A percentile compares a stretch with the other conserved stretches of the same genome.
Evolutionary conservation across 92 coral and sea anemone species (phyloP).

Genomic region (Zoanthus gigantus): DNA sequence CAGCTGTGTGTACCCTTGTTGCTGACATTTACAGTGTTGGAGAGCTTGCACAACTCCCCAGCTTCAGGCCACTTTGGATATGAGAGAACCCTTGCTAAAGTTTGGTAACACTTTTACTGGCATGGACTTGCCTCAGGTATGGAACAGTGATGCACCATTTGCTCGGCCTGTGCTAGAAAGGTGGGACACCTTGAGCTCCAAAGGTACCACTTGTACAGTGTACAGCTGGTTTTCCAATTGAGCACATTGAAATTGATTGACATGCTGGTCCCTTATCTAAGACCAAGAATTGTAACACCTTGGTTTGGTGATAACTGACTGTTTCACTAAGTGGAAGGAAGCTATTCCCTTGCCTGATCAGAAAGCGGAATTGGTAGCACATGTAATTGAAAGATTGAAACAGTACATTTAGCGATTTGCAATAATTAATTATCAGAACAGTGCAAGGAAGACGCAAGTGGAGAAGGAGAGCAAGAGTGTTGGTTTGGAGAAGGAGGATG

Average conservation of each 20-base stretch:
- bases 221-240: neutral
- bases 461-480: too few species aligned
- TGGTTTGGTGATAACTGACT: neutral
- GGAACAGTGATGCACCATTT: conserved; percentile 14
- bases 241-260: too few species aligned
- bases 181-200: conserved; percentile 7
- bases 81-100: conserved; percentile 22
- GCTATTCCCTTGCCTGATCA: conserved; percentile 34
- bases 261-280: neutral
- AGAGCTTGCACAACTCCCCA: conserved; percentile 25
- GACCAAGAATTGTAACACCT: conserved; percentile 34
- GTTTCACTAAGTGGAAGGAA: conserved; percentile 26
- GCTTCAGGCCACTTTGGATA: conserved; percentile 27
- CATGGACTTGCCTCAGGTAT: neutral
- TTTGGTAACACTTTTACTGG: conserved; percentile 15
- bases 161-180: conserved; percentile 39
- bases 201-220: conserved; percentile 43
- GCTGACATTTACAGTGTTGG: conserved; percentile 19
- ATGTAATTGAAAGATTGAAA: conserved; percentile 1
- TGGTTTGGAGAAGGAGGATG: too few species aligned
- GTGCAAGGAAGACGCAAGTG: too few species aligned
- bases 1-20: conserved; percentile 26
- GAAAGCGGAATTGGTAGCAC: neutral
- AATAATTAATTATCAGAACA: too few species aligned
- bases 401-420: too few species aligned